A percentile compares a stretch with the other conserved stretches of the same genome.
phyloP scores from a whole-genome alignment of 2,888 invertebrate species.

The Pachycephus smyrnensis region DNA sequence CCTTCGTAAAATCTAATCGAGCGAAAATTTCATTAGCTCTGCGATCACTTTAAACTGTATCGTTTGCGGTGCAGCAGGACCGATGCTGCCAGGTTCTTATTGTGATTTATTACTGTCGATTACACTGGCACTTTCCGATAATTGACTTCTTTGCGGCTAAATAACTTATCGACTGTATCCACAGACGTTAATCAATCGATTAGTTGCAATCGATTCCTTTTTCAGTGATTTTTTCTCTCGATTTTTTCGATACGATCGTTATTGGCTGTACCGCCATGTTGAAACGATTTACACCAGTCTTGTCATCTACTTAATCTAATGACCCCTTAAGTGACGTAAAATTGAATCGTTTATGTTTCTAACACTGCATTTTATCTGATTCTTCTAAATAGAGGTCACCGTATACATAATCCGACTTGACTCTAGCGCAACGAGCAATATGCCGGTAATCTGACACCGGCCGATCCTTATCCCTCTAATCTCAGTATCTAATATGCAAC shows the following conservation, averaged over 20 bases:
- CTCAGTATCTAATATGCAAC: neutral
- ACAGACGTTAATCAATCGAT: neutral
- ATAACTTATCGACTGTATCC: neutral
- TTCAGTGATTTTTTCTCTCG: neutral
- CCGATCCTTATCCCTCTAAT: conserved; percentile 3
- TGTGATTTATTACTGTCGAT: neutral
- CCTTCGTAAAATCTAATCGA: neutral
- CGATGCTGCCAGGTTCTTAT: neutral
- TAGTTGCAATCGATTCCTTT: neutral
- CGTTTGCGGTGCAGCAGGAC: neutral
- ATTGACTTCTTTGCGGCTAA: neutral
- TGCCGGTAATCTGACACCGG: conserved; percentile 42
- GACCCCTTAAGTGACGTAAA: conserved; percentile 32
- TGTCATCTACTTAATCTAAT: conserved; percentile 25
- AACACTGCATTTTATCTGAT: neutral
- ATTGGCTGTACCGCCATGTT: neutral
- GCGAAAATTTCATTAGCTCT: neutral
- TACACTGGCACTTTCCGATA: neutral
- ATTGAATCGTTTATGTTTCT: conserved; percentile 28
- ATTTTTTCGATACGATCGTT: neutral
- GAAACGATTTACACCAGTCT: too few relatives aligned
- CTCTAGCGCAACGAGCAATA: conserved; percentile 28
- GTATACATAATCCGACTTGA: neutral
- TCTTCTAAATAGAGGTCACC: conserved; percentile 8
- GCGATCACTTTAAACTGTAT: neutral